Evolutionary conservation across 2,888 invertebrate species (phyloP).

Genomic region (Zonitis immaculata): DNA sequence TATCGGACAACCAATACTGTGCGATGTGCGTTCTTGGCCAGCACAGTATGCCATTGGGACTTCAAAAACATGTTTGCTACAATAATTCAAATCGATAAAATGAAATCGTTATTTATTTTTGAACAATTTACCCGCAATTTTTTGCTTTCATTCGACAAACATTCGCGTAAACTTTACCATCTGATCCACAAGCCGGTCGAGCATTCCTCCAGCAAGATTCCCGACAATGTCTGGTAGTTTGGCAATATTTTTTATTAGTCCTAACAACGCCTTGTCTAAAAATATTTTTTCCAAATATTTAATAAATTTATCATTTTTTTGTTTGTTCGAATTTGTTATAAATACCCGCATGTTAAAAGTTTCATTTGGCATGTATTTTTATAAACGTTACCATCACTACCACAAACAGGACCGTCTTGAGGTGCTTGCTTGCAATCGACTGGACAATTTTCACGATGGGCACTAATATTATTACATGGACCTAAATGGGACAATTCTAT

Average conservation of each 20-base stretch:
- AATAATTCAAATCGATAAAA: no score
- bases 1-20: conserved; percentile 61
- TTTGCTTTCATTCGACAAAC: conserved; percentile 89
- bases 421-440: conserved; percentile 82
- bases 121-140: conserved; percentile 72
- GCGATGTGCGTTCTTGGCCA: conserved; percentile 66
- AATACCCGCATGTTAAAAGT: conserved; percentile 77
- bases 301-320: no score
- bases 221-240: conserved; percentile 84
- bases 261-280: conserved; percentile 77
- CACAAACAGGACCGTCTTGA: conserved; percentile 85
- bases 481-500: conserved; percentile 60
- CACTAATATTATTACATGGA: conserved; percentile 66
- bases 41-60: conserved; percentile 87
- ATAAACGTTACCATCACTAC: conserved; percentile 88
- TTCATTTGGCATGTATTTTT: conserved; percentile 93
- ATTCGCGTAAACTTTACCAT: conserved; percentile 83
- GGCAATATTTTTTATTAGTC: conserved; percentile 86
- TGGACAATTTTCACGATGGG: conserved; percentile 85
- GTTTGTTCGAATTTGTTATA: no score
- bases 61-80: conserved; percentile 85
- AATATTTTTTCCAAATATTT: no score
- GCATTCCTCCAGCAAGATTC: conserved; percentile 89
- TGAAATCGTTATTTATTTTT: no score
- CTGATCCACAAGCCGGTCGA: conserved; percentile 84